Conservation (phyloP, 37 sponge, comb jelly and placozoan genomes). For the Oopsacas minuta region DNA sequence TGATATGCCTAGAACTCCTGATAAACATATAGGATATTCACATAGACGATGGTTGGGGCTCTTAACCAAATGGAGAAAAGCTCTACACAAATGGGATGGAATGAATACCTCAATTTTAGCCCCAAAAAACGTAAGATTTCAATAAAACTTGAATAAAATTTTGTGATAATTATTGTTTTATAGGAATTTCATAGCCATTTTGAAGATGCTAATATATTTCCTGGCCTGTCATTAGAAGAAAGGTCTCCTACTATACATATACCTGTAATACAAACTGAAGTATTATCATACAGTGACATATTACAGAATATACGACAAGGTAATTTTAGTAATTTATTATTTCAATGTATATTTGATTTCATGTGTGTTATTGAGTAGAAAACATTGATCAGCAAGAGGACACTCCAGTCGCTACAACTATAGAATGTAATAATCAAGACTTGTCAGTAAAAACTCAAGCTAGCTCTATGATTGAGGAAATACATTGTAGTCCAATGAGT, state of each 20-base stretch:
- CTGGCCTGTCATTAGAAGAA: neutral
- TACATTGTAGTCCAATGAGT: no score
- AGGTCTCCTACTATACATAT: neutral
- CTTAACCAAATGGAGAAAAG: conserved; percentile 54
- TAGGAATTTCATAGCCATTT: neutral
- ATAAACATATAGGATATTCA: conserved; percentile 56
- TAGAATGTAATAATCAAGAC: neutral
- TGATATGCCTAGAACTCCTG: conserved; percentile 58
- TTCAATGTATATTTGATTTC: neutral
- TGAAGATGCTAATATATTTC: neutral
- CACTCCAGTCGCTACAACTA: neutral
- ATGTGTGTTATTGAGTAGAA: neutral
- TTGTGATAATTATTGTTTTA: neutral
- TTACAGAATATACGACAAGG: neutral
- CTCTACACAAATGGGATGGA: conserved; percentile 50
- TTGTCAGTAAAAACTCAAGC: neutral
- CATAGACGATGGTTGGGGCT: conserved; percentile 76
- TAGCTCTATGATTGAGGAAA: no score
- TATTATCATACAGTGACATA: neutral
- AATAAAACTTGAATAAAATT: neutral
- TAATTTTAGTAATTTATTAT: neutral
- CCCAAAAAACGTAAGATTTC: neutral
- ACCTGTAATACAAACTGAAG: neutral
- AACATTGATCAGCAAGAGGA: neutral
- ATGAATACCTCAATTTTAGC: neutral